Evolutionary conservation across 2,797 vertebrate genomes (phyloP).

Genomic region (Liasis olivaceus): DNA sequence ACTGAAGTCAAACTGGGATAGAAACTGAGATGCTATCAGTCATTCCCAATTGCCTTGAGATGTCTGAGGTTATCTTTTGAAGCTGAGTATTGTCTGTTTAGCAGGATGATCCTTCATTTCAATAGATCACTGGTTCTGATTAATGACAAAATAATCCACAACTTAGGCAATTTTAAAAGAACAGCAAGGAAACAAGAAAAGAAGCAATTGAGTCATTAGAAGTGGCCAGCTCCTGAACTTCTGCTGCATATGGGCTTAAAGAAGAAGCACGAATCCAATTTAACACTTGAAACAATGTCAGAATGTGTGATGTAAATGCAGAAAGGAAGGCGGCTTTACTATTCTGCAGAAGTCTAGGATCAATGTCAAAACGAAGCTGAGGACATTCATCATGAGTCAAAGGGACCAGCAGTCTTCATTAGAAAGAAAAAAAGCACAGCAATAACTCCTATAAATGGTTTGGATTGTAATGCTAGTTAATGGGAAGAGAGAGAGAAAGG

Average conservation of each 20-base stretch:
- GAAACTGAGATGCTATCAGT: constrained; percentile 26
- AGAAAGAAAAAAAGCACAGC: not conserved
- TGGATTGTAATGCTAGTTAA: not conserved
- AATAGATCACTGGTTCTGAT: constrained; percentile 56
- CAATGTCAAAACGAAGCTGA: constrained; percentile 38
- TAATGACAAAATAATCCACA: constrained; percentile 47
- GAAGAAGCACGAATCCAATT: not conserved
- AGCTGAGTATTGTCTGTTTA: constrained; percentile 36
- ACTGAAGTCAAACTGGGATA: constrained; percentile 24
- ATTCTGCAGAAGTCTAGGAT: constrained; percentile 31
- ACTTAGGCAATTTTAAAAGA: constrained; percentile 54
- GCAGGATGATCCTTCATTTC: constrained; percentile 51
- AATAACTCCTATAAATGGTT: not conserved
- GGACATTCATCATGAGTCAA: constrained; percentile 44
- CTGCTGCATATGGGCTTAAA: constrained; percentile 7
- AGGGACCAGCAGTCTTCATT: constrained; percentile 19
- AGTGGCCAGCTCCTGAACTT: not conserved
- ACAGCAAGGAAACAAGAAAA: constrained; percentile 16
- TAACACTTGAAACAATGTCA: not conserved
- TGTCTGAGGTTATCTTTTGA: constrained; percentile 15
- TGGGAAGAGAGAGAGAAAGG: not conserved
- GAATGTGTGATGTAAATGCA: constrained; percentile 30
- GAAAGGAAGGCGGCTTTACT: constrained; percentile 31
- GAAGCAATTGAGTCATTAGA: constrained; percentile 44
- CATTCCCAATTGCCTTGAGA: constrained; percentile 25